phyloP scores from a whole-genome alignment of 2,797 vertebrate species.

The Megaceryle alcyon region DNA sequence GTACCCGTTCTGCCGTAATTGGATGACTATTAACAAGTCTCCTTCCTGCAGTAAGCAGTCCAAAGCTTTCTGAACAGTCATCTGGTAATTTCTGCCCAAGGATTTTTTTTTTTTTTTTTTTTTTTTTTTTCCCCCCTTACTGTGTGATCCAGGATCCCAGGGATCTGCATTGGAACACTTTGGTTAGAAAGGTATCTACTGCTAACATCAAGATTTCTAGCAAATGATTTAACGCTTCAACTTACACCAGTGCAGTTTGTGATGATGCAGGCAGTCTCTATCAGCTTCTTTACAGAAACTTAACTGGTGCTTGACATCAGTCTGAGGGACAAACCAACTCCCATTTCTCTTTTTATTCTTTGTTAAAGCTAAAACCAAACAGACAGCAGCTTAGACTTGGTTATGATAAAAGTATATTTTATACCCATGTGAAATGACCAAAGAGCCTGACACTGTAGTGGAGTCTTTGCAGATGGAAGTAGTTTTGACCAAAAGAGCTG shows the following conservation, averaged over 20 bases:
- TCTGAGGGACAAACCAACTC: background rate
- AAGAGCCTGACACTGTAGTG: background rate
- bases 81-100: background rate
- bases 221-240: background rate
- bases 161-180: background rate
- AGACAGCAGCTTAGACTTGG: background rate
- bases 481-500: background rate
- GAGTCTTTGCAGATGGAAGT: background rate
- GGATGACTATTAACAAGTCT: background rate
- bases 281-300: background rate
- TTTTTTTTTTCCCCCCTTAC: background rate
- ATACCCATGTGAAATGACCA: background rate
- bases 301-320: background rate
- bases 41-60: background rate
- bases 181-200: background rate
- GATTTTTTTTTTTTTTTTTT: background rate
- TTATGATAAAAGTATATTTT: background rate
- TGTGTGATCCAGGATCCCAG: background rate
- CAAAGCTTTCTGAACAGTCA: background rate
- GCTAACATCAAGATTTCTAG: background rate
- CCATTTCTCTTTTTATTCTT: background rate
- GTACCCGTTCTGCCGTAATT: background rate
- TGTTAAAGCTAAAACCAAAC: slow-evolving; percentile 21
- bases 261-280: background rate
- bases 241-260: background rate